Evolutionary conservation across 2,888 invertebrate species (phyloP).

Genomic region (Rhamnusium bicolor): DNA sequence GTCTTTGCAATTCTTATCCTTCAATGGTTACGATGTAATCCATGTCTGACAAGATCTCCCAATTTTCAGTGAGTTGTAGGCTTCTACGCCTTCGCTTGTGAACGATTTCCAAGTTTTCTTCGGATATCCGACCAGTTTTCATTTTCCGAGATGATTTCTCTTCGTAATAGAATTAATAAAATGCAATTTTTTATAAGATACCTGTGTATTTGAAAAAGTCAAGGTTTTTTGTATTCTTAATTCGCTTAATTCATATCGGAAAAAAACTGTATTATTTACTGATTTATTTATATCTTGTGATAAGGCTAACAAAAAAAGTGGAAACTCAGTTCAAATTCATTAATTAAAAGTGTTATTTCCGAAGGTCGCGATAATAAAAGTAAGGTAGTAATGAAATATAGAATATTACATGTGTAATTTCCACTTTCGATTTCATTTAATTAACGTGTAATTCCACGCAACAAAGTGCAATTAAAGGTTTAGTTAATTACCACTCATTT

Average conservation of each 20-base stretch:
- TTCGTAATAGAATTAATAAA: no score
- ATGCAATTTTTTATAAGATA: no score
- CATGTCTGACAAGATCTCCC: no score
- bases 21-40: no score
- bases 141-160: no score
- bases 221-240: not conserved
- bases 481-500: constrained; percentile 50
- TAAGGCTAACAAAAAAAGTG: not conserved
- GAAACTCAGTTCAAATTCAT: not conserved
- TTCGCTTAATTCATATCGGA: not conserved
- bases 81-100: no score
- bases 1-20: no score
- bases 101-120: no score
- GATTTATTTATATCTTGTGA: constrained; percentile 8
- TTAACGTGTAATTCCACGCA: constrained; percentile 48
- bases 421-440: constrained; percentile 52
- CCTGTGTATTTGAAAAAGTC: not conserved
- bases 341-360: not conserved
- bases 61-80: no score
- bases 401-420: constrained; percentile 43
- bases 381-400: constrained; percentile 13
- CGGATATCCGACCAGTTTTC: no score
- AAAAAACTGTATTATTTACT: not conserved
- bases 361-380: not conserved
- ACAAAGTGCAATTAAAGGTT: constrained; percentile 41